A percentile compares a stretch with the other conserved stretches of the same genome.
Conservation (phyloP, 30 jellyfish, hydroid and myxozoan species). For the Haliclystus octoradiatus region DNA sequence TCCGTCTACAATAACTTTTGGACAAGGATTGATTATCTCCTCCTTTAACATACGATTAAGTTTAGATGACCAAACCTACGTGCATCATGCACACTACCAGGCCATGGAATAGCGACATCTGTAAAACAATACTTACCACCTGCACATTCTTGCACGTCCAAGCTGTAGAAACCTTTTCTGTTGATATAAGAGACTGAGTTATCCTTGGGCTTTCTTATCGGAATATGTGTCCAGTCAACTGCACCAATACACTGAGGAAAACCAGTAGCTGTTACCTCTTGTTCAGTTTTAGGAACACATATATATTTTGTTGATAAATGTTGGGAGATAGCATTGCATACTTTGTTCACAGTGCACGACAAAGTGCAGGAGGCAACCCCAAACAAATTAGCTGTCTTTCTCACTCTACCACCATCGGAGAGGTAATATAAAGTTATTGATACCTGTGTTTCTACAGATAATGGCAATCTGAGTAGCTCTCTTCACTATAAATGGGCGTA, state of each 20-base stretch:
- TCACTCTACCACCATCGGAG: constrained; percentile 36
- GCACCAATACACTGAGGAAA: no score
- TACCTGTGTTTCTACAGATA: constrained; percentile 32
- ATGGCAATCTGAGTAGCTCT: constrained; percentile 15
- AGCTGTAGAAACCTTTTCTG: no score
- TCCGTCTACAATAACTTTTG: constrained; percentile 17
- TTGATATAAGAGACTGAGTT: no score
- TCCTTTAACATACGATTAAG: no score
- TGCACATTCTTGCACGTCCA: constrained; percentile 17
- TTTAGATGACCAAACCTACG: no score
- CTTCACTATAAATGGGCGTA: not conserved
- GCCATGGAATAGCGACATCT: no score
- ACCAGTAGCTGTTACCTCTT: constrained; percentile 8
- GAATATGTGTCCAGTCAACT: constrained; percentile 31
- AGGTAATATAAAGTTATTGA: constrained; percentile 20
- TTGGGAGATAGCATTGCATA: constrained; percentile 7
- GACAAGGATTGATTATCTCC: no score
- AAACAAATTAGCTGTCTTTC: constrained; percentile 25
- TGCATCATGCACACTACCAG: constrained; percentile 31
- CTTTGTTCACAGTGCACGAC: constrained; percentile 5
- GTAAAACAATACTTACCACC: constrained; percentile 13
- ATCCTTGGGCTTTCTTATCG: no score
- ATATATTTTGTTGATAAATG: not conserved
- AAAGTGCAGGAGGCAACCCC: constrained; percentile 16
- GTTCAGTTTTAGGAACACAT: constrained; percentile 7